A percentile compares a stretch with the other conserved stretches of the same genome.
Conservation (phyloP, 2,888 invertebrate genomes). For the Melanostoma scalare region DNA sequence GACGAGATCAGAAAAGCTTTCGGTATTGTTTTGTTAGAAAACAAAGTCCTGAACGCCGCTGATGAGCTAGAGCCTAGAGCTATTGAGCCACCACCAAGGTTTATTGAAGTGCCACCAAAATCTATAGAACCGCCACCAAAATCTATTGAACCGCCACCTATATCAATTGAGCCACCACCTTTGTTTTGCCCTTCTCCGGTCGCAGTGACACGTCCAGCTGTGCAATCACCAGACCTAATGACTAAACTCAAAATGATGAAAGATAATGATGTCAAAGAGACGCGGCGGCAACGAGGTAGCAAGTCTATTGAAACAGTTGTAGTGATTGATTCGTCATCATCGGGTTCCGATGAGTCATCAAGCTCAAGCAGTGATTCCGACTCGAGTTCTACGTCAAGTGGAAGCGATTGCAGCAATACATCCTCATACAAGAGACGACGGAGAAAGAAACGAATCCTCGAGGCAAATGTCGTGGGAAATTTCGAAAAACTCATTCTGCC, state of each 20-base stretch:
- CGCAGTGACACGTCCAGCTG: neutral
- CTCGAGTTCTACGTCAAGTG: constrained; percentile 67
- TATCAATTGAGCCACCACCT: neutral
- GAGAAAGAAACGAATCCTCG: constrained; percentile 75
- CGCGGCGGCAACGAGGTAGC: neutral
- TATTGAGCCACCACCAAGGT: neutral
- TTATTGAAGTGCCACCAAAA: neutral
- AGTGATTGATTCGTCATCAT: constrained; percentile 73
- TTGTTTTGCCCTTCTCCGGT: neutral
- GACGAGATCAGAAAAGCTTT: constrained; percentile 79
- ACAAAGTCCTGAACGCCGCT: constrained; percentile 1
- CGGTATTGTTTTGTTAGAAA: constrained; percentile 77
- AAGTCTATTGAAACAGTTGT: constrained; percentile 62
- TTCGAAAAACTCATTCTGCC: constrained; percentile 79
- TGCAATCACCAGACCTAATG: constrained; percentile 70
- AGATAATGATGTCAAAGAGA: constrained; percentile 14
- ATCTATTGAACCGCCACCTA: neutral
- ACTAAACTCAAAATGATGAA: constrained; percentile 74
- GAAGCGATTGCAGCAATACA: constrained; percentile 67
- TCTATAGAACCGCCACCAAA: constrained; percentile 15
- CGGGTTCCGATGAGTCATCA: constrained; percentile 70
- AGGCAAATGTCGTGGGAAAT: constrained; percentile 78
- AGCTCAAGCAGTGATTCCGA: constrained; percentile 72
- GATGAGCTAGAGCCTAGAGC: neutral
- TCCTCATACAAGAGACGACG: constrained; percentile 74